phyloP scores from a whole-genome alignment of 2,888 invertebrate species.

The Piscicola geometra region DNA sequence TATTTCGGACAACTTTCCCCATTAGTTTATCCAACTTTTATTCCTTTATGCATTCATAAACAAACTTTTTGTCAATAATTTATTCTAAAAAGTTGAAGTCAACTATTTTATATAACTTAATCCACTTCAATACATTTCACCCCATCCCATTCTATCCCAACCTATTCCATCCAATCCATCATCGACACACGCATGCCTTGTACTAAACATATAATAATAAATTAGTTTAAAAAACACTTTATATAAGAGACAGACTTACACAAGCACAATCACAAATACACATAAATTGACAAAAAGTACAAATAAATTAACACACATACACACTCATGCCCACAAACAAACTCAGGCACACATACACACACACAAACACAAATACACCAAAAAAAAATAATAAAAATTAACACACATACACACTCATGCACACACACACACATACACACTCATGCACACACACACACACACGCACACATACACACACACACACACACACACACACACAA shows the following conservation, averaged over 20 bases:
- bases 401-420: neutral
- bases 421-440: constrained; percentile 29
- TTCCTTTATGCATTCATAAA: neutral
- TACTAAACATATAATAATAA: no score
- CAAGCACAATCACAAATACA: no score
- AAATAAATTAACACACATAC: no score
- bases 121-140: neutral
- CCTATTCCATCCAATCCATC: neutral
- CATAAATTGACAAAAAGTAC: no score
- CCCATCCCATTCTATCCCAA: neutral
- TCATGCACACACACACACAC: constrained; percentile 11
- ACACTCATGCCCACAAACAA: no score
- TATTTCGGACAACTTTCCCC: neutral
- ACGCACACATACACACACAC: constrained; percentile 9
- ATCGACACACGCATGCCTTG: no score
- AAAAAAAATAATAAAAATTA: no score
- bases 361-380: no score
- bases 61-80: neutral
- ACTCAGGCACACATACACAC: no score
- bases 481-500: constrained; percentile 18
- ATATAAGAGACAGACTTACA: no score
- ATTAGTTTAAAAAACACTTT: no score
- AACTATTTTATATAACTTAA: neutral
- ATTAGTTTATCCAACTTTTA: neutral
- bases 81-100: no score